A percentile compares a stretch with the other conserved stretches of the same genome.
These are phyloP conservation scores for Chymomyza procnemis DNA, from an alignment of 2,888 invertebrate genomes.

Conservation along the genomic window DNA sequence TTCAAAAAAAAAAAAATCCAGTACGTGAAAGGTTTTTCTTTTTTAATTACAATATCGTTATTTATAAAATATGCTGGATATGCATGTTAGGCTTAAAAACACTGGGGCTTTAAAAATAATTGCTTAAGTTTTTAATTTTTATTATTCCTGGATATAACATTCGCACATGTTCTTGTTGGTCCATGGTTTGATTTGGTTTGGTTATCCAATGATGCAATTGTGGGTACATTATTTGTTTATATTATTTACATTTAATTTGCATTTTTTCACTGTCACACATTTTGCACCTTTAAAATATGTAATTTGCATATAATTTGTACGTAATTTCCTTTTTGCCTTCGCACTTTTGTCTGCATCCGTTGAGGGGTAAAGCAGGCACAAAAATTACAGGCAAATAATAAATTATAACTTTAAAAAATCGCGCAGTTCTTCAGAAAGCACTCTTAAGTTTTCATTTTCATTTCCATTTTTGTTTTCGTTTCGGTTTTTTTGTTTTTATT, in stretches of 20 bases:
- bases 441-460: not conserved
- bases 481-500: constrained; percentile 14
- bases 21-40: not conserved
- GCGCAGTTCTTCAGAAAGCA: not conserved
- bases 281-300: not conserved
- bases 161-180: not conserved
- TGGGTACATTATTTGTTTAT: not conserved
- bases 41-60: not conserved
- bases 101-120: not conserved
- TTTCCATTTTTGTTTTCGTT: not conserved
- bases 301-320: not conserved
- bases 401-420: not conserved
- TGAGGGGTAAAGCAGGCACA: not conserved
- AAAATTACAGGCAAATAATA: not conserved
- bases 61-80: not conserved
- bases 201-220: not conserved
- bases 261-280: not conserved
- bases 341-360: not conserved
- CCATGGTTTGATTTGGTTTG: not conserved
- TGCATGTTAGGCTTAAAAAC: not conserved
- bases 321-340: not conserved
- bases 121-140: not conserved
- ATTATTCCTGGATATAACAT: not conserved
- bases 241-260: not conserved
- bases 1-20: not conserved